Evolutionary conservation across 1,140 invertebrate species (phyloP).

Genomic region (Brachionus rotundiformis): DNA sequence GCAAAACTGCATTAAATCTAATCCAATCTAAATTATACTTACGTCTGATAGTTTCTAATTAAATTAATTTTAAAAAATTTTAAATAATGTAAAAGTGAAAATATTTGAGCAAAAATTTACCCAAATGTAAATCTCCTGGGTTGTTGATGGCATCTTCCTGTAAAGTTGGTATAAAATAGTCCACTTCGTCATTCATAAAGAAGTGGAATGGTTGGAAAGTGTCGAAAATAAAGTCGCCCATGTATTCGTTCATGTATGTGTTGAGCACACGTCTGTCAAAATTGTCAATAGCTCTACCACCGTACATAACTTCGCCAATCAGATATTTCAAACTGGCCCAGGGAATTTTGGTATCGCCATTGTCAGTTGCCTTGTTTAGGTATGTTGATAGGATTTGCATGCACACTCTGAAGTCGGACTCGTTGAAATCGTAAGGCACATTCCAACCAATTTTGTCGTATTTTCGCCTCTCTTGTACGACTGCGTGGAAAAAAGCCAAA

Average conservation of each 20-base stretch:
- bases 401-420: conserved; percentile 84
- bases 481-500: conserved; percentile 84
- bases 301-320: conserved; percentile 90
- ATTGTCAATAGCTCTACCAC: conserved; percentile 82
- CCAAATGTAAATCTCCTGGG: conserved; percentile 56
- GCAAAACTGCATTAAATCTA: background rate
- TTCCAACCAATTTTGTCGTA: conserved; percentile 92
- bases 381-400: conserved; percentile 79
- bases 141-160: conserved; percentile 70
- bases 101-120: conserved; percentile 54
- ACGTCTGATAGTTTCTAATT: conserved; percentile 40
- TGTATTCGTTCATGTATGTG: conserved; percentile 87
- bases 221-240: conserved; percentile 88
- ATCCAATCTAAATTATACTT: background rate
- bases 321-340: conserved; percentile 87
- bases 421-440: conserved; percentile 85
- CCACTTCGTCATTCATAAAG: conserved; percentile 73
- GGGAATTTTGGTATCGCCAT: conserved; percentile 71
- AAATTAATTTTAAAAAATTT: background rate
- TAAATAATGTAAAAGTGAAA: background rate
- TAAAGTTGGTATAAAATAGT: conserved; percentile 75
- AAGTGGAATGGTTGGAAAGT: conserved; percentile 85
- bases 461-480: conserved; percentile 81
- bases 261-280: conserved; percentile 80
- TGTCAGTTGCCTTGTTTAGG: conserved; percentile 70